Base-by-base conservation (phyloP, 2,113 vertebrate species). In the Strigops habroptila region DNA sequence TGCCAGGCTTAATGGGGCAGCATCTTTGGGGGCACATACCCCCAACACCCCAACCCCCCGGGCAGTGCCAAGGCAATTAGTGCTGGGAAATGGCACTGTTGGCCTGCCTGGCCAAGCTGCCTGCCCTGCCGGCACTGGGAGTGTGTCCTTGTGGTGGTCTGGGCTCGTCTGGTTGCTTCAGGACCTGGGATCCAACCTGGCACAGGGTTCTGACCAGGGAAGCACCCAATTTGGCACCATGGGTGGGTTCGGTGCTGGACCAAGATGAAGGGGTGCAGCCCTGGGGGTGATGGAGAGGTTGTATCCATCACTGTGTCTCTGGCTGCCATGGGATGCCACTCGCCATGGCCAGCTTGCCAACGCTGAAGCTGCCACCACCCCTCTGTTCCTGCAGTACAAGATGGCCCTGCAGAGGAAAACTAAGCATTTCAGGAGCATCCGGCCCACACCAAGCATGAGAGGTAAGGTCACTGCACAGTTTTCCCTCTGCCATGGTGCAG, bases 391-490 rank as follows among this genome's bases (percentile, higher is more conserved):
- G 62, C 83, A 94, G 95, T 96, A 98, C 97, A 98, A 98, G 79
- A 97, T 97, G 95, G 98, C 98, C 35, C 95, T 98, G 75, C 97
- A 98, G 95, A 98, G 98, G 88, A 98, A 97, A 18, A 97, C 96
- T 85, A 97, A 97, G 65, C 96, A 97, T 48, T 97, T 96, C 70
- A 96, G 95, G 86, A 98, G 98, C 93, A 96, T 98, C 87, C 98
- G 98, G 33, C 98, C 98, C 14, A 98, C 98, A 1, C 91, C 98
- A 31, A 97, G 97, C 1, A 77, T 98, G 89, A 98, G 98, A 96
- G 98, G 98, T 99, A 98, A 98, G 98, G 96, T 43, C 55, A 24
- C 41, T 0, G 0, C 0, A 4, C 4, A 18, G 9, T 37, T 74
- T 37, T 33, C 28, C 48, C 65, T 31, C 2, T 31, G 53, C 62